Base-by-base conservation (phyloP, 2,113 vertebrate genomes). In the Clarias batrachus region DNA sequence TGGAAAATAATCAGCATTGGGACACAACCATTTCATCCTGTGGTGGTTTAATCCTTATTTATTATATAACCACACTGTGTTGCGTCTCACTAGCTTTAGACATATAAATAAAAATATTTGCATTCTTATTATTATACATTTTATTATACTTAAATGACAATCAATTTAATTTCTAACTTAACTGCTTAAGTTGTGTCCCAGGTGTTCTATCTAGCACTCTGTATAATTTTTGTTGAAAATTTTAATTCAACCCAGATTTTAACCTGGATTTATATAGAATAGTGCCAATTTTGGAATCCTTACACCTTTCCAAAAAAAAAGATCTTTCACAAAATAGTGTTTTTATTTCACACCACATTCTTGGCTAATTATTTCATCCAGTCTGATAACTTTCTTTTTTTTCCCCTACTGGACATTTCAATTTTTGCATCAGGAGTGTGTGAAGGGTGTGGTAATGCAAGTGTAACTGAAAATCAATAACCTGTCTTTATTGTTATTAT, bases 401-500 rank as follows among this genome's bases (percentile, higher is more conserved):
- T 59, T 41, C 4, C 12, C 25, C 54, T 77, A 54, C 27, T 78
- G 81, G 81, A 88, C 30, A 62, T 90, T 33, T 54, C 2, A 62
- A 59, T 37, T 30, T 81, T 57, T 77, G 81, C 81, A 56, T 77
- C 66, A 76, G 80, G 63, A 56, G 48, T 70, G 73, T 71, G n/a
- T 54, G 60, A 27, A 56, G 80, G 27, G 30, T 27, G 54, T 76
- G 33, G 8, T 4, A 13, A 66, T 56, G 76, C 33, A 8, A 74
- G 27, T 33, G 19, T 60, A 54, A 41, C 23, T 73, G 57, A 70
- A 65, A 83, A 37, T 80, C 41, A 70, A 71, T 60, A 33, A 11
- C 56, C 48, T 84, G 71, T 78, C 41, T 56, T 82, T 41, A n/a
- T 85, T 41, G 19, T 78, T 54, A 48, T 62, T 68, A 68, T 86